These are phyloP conservation scores for Rousettus leschenaultii DNA, from an alignment of 2,113 vertebrate genomes.

Conservation along the genomic window DNA sequence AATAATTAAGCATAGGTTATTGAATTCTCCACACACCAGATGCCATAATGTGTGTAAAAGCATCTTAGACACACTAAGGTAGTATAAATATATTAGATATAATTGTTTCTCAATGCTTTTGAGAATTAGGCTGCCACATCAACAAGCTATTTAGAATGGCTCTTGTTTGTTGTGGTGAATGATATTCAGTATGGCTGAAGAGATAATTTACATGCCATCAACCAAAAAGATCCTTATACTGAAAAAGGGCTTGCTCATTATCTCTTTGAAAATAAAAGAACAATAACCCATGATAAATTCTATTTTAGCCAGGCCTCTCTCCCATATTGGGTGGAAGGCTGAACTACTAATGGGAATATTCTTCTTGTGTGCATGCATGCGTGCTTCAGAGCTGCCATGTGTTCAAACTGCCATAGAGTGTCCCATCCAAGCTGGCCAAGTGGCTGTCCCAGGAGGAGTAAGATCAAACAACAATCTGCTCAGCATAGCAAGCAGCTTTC, in stretches of 20 bases:
- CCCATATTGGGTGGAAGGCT: neutral
- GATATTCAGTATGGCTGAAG: neutral
- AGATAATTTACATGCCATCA: neutral
- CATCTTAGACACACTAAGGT: neutral
- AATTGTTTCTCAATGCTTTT: neutral
- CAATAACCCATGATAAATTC: neutral
- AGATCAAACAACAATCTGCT: constrained; percentile 24
- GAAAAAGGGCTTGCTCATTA: neutral
- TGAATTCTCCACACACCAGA: neutral
- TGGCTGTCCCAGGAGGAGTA: neutral
- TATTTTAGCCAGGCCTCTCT: neutral
- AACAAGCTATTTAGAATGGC: neutral
- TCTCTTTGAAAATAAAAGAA: constrained; percentile 26
- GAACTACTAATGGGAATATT: neutral
- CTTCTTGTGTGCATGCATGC: neutral
- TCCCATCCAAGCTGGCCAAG: neutral
- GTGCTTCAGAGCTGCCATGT: neutral
- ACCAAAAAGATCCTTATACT: neutral
- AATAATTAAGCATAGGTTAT: constrained; percentile 5
- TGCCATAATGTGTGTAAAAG: neutral
- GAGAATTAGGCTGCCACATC: neutral
- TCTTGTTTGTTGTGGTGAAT: neutral
- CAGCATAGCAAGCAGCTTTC: constrained; percentile 14
- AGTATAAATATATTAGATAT: neutral
- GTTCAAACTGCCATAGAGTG: neutral